Percentiles rank a stretch among this genome's conserved stretches.
Conservation (phyloP, 2,797 vertebrate genomes). For the Centropyge bicolor region DNA sequence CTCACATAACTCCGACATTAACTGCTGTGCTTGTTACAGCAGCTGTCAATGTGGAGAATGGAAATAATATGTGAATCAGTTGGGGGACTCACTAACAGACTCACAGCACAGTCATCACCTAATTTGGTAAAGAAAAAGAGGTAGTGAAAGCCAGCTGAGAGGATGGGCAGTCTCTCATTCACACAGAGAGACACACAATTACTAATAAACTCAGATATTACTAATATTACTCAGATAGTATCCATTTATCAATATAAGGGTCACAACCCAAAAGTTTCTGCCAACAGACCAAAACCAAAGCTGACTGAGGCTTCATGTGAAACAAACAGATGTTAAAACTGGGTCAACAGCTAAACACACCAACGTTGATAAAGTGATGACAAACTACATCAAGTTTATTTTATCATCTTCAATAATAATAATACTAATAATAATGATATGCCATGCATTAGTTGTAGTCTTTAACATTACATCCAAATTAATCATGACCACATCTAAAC, state of each 20-base stretch:
- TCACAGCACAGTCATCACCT: constrained; percentile 51
- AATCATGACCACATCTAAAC: neutral
- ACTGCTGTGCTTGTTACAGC: constrained; percentile 34
- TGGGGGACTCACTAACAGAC: constrained; percentile 36
- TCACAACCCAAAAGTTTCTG: neutral
- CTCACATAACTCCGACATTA: constrained; percentile 40
- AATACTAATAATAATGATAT: no score
- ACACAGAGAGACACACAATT: neutral
- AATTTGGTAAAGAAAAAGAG: constrained; percentile 61
- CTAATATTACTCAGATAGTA: neutral
- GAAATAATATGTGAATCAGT: constrained; percentile 42
- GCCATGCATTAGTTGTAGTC: neutral
- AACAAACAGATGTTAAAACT: neutral
- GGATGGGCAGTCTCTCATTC: neutral
- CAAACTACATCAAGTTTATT: no score
- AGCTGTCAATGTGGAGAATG: constrained; percentile 54
- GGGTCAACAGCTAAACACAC: no score
- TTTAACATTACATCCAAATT: neutral
- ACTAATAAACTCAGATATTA: neutral
- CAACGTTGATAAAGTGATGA: no score
- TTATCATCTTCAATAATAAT: no score
- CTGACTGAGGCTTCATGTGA: neutral
- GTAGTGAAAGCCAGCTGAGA: neutral
- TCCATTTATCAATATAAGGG: neutral
- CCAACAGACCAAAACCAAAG: neutral